These are phyloP conservation scores for Margarornis squamiger DNA, from an alignment of 2,797 vertebrate species.

Conservation along the genomic window DNA sequence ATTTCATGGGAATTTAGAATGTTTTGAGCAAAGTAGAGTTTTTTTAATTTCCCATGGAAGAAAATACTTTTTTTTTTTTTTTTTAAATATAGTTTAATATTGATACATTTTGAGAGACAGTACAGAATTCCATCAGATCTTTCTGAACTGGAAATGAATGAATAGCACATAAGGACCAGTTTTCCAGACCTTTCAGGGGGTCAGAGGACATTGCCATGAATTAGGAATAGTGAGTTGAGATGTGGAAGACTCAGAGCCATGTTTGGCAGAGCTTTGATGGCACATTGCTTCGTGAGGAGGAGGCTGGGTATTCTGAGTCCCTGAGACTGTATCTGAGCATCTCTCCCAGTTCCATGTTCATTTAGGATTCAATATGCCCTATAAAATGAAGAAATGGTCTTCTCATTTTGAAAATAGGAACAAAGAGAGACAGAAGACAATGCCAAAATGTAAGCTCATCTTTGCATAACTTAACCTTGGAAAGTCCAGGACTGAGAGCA, in stretches of 20 bases:
- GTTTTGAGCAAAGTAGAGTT: neutral
- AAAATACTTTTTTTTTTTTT: neutral
- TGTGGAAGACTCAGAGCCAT: neutral
- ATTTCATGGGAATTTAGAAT: neutral
- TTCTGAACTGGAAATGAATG: neutral
- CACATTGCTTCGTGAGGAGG: neutral
- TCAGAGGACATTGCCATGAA: neutral
- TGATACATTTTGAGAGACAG: neutral
- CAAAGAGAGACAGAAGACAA: neutral
- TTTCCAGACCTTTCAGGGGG: neutral
- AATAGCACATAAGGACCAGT: neutral
- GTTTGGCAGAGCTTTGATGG: neutral
- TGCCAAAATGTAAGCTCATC: neutral
- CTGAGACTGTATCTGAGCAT: neutral
- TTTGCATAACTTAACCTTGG: conserved; percentile 8
- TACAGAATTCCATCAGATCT: neutral
- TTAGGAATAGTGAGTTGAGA: neutral
- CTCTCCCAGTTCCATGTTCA: neutral
- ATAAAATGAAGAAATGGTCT: neutral
- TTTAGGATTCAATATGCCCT: neutral
- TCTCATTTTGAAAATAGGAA: neutral
- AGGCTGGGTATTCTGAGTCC: neutral
- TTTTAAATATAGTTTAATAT: neutral
- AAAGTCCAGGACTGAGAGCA: neutral
- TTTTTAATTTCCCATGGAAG: neutral